Conservation (phyloP, 2,888 invertebrate genomes). For the Nycteola revayana region DNA sequence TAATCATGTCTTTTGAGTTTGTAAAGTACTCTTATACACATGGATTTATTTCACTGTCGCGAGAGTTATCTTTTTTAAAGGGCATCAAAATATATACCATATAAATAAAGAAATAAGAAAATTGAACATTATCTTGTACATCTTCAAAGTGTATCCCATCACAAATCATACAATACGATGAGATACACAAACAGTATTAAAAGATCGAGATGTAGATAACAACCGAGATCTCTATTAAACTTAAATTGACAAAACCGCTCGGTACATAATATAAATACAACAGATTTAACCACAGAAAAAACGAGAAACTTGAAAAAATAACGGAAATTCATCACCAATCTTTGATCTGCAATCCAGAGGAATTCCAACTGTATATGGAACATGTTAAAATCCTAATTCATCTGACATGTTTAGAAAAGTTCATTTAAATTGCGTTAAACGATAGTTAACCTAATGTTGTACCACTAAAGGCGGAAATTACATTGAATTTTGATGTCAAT, state of each 20-base stretch:
- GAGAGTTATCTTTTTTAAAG: no score
- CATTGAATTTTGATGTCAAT: slow-evolving; percentile 9
- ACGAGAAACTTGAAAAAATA: slow-evolving; percentile 24
- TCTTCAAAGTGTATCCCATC: no score
- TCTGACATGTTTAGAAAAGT: neutral
- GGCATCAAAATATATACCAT: no score
- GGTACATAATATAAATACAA: slow-evolving; percentile 45
- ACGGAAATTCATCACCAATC: slow-evolving; percentile 37
- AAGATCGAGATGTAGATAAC: slow-evolving; percentile 13
- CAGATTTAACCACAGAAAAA: slow-evolving; percentile 46
- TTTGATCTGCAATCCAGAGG: slow-evolving; percentile 12
- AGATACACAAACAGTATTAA: neutral
- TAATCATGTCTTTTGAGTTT: no score
- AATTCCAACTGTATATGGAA: neutral
- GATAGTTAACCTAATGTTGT: neutral
- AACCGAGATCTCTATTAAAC: slow-evolving; percentile 16
- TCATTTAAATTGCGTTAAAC: neutral
- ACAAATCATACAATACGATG: no score
- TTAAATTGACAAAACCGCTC: slow-evolving; percentile 46
- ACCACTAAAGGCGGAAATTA: neutral
- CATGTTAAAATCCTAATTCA: neutral
- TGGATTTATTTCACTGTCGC: no score
- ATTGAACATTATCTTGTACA: no score
- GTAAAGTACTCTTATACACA: no score
- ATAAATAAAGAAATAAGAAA: no score